Conservation (phyloP, 2,888 invertebrate species). For the Podabrus alpinus region DNA sequence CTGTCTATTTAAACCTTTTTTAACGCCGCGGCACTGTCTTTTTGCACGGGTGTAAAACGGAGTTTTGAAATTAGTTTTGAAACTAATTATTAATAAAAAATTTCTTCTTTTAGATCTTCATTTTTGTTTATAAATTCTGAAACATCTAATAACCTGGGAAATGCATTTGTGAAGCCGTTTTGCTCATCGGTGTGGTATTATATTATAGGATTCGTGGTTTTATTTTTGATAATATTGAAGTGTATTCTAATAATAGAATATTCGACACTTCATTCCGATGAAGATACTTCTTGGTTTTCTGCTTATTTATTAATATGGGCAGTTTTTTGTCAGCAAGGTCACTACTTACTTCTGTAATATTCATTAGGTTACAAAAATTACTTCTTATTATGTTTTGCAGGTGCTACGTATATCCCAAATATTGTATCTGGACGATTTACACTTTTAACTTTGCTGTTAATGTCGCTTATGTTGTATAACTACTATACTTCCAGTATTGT, state of each 20-base stretch:
- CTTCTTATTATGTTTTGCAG: constrained; percentile 30
- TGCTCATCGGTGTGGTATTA: constrained; percentile 54
- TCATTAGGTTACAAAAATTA: not conserved
- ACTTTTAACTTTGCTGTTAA: constrained; percentile 43
- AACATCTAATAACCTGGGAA: constrained; percentile 39
- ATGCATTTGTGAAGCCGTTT: constrained; percentile 58
- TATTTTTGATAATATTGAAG: constrained; percentile 52
- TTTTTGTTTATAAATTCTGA: constrained; percentile 47
- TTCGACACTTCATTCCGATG: constrained; percentile 47
- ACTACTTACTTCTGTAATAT: not conserved
- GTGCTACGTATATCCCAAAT: constrained; percentile 40
- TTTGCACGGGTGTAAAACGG: no score
- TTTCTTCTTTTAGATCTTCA: constrained; percentile 43
- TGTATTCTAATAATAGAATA: constrained; percentile 50
- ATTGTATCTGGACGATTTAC: constrained; percentile 43
- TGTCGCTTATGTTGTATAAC: constrained; percentile 59
- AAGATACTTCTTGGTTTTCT: constrained; percentile 55
- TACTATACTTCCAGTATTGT: constrained; percentile 66
- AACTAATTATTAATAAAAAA: no score
- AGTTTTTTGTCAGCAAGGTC: constrained; percentile 37
- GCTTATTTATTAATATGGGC: constrained; percentile 50
- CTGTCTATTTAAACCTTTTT: no score
- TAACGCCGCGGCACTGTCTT: no score
- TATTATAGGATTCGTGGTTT: constrained; percentile 43
- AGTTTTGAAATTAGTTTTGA: no score